Base-by-base conservation (phyloP, 2,888 invertebrate species). In the Timema podura region DNA sequence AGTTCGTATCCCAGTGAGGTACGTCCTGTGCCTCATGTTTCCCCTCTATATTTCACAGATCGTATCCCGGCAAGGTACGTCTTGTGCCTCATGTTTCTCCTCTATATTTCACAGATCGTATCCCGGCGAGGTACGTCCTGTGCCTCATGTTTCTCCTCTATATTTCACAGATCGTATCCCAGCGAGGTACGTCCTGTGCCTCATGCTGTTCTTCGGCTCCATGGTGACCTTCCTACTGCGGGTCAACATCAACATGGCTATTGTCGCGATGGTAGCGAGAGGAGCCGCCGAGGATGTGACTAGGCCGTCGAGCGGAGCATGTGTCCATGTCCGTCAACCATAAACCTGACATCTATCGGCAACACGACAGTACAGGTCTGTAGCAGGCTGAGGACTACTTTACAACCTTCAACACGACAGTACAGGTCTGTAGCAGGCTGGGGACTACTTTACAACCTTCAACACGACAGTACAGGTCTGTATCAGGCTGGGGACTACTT, bases 241-340 rank as follows among this genome's bases (percentile, higher is more conserved):
- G 8, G 74, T 77, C 57, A 77, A 78, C 74, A 75, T 77, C 65
- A 77, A 77, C 72, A 66, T 78, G 15, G 74, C 76, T 54, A 76
- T 78, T 57, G 76, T 78, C 16, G 76, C 75, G 15, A 78, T 78
- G 78, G 76, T 77, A n/a, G 72, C 70, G 45, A 64, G 49, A 10
- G 68, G 72, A 6, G 54, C 46, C 44, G 6, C 66, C 30, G 64
- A 68, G n/a, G 46, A n/a, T 5, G 16, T 61, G 15, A 11, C 6
- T 45, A 48, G 13, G 5, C n/a, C 67, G n/a, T 11, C 69, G 16
- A 16, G 68, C 16, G n/a, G 30, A 9, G 13, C 46, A 8, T 16
- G 45, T 10, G 30, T 6, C 5, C 59, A 64, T 15, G 59, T 44
- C 48, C 13, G 30, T 6, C 7, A 10, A n/a, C 6, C n/a, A 10